A percentile compares a stretch with the other conserved stretches of the same genome.
phyloP scores from a whole-genome alignment of 1,140 invertebrate genomes.

The Pissodes strobi region DNA sequence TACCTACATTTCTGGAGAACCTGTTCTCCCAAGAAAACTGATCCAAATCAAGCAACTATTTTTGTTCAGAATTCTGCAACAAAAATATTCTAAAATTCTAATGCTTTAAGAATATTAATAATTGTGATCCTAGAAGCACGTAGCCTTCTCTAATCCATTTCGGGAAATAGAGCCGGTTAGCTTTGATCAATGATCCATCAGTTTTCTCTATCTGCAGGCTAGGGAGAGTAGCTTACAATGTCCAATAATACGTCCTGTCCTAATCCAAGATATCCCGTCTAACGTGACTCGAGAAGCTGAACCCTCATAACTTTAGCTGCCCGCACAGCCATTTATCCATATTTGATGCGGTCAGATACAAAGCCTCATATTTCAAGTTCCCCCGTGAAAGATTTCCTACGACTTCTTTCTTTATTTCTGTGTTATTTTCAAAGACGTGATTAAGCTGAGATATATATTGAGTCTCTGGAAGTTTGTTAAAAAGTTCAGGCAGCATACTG shows the following conservation, averaged over 20 bases:
- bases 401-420: constrained; percentile 11
- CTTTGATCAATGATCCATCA: constrained; percentile 26
- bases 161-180: not conserved
- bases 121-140: too few relatives aligned
- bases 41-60: too few relatives aligned
- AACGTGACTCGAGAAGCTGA: constrained; percentile 41
- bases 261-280: constrained; percentile 42
- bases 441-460: constrained; percentile 5
- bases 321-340: constrained; percentile 43
- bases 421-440: constrained; percentile 7
- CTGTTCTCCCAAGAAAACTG: too few relatives aligned
- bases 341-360: constrained; percentile 43
- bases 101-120: too few relatives aligned
- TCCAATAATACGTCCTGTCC: constrained; percentile 49
- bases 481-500: too few relatives aligned
- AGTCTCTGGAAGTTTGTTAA: too few relatives aligned
- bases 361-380: constrained; percentile 35
- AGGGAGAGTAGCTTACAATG: constrained; percentile 46
- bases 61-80: too few relatives aligned
- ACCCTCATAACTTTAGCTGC: constrained; percentile 42
- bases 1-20: too few relatives aligned
- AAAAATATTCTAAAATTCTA: too few relatives aligned
- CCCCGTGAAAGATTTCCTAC: constrained; percentile 25
- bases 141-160: too few relatives aligned
- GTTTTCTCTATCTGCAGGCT: constrained; percentile 43